Base-by-base conservation (phyloP, 2,888 invertebrate genomes). In the Gryllus longicercus region DNA sequence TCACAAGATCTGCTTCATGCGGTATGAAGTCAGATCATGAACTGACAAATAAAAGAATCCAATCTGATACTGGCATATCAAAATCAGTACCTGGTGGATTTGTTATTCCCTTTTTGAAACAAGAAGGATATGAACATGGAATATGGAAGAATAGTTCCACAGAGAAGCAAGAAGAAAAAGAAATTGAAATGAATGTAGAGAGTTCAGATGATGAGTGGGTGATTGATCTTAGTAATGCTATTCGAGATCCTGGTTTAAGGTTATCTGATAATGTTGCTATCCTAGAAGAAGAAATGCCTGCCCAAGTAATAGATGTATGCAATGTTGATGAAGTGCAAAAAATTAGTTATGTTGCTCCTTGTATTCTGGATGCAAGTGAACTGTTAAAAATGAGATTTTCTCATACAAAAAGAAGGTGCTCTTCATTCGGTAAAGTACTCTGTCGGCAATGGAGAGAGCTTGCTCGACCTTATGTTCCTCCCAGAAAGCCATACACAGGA, bases 391-490 rank as follows among this genome's bases (percentile, higher is more conserved):
- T 78, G 23, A 78, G 82, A 83, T 76, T 82, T 81, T 2, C 83
- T 81, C 81, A 82, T 82, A 79, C 82, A 79, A 51, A 84, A 75
- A 88, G 87, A 82, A 83, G 79, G 2, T 85, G 85, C 14, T 89
- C 90, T 11, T 84, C 84, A n/a, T 88, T 91, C 82, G 91, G 90
- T n/a, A 88, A 87, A 86, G 87, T 89, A 82, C 83, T 90, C 21
- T 88, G 88, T 80, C 86, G 85, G 83, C 87, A 84, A 76, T 88
- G 86, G 86, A 84, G 82, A 75, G 25, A 51, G 16, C 50, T 79
- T 23, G 49, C 78, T 16, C 18, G 18, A 12, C 79, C 79, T 11
- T 75, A 79, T 25, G 50, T 78, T 2, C 16, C 25, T 49, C 79
- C 51, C 23, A 83, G 74, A 82, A 81, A 75, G 84, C 85, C 10